Evolutionary conservation across 2,888 invertebrate genomes (phyloP).

Genomic region (Luperina nickerlii): DNA sequence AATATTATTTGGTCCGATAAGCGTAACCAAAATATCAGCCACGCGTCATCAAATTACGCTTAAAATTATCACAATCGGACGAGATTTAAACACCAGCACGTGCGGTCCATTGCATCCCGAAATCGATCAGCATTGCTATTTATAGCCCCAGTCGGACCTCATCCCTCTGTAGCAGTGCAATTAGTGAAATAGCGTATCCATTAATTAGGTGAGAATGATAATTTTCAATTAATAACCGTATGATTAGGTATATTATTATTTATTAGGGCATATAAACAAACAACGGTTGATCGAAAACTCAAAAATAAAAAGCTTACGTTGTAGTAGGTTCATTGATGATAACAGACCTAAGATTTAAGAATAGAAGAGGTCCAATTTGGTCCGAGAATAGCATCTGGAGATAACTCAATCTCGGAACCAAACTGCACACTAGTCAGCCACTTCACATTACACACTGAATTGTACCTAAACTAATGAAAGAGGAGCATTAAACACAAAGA

Average conservation of each 20-base stretch:
- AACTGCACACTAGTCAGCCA: background rate
- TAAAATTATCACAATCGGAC: background rate
- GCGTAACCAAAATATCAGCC: background rate
- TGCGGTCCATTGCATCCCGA: slow-evolving; percentile 3
- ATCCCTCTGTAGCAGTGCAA: background rate
- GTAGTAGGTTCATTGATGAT: background rate
- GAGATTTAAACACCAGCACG: no score
- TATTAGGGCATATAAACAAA: background rate
- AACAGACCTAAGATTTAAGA: background rate
- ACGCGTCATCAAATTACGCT: no score
- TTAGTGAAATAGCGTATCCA: background rate
- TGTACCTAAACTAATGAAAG: background rate
- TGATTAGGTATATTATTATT: background rate
- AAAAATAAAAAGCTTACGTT: background rate
- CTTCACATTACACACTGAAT: background rate
- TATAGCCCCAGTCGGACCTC: background rate
- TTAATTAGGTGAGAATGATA: background rate
- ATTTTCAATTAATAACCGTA: background rate
- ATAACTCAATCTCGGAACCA: background rate
- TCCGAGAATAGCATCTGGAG: background rate
- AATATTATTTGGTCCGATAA: background rate
- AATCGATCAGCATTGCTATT: background rate
- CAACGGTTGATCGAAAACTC: background rate
- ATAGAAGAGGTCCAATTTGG: background rate
- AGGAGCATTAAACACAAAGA: background rate